phyloP scores from a whole-genome alignment of 1,140 invertebrate species.

The Atta cephalotes region DNA sequence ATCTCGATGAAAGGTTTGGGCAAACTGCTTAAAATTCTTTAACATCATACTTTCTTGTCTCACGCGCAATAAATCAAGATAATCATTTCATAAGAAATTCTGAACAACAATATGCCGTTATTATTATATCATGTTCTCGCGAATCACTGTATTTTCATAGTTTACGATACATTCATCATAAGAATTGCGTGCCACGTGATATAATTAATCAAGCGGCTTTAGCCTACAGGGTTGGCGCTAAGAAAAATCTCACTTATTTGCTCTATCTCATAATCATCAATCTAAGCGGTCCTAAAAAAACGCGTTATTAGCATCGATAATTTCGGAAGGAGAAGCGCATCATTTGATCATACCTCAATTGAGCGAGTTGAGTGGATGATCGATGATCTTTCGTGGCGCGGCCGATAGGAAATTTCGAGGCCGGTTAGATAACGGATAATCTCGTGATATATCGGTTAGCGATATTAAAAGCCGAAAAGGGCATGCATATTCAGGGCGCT shows the following conservation, averaged over 20 bases:
- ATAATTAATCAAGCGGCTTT: conserved; percentile 54
- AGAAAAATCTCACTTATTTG: conserved; percentile 41
- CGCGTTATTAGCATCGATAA: conserved; percentile 38
- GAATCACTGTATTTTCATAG: conserved; percentile 35
- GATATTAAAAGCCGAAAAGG: conserved; percentile 82
- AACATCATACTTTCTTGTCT: conserved; percentile 48
- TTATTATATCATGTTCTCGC: conserved; percentile 59
- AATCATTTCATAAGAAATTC: conserved; percentile 45
- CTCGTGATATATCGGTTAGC: conserved; percentile 81
- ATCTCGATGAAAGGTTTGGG: conserved; percentile 8
- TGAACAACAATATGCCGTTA: conserved; percentile 37
- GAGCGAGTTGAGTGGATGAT: conserved; percentile 72
- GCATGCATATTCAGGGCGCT: conserved; percentile 83
- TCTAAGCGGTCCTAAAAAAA: not conserved
- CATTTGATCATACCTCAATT: not conserved
- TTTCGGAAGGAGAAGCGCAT: conserved; percentile 2
- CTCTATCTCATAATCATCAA: conserved; percentile 10
- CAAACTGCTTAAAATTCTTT: conserved; percentile 50
- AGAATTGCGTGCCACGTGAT: conserved; percentile 46
- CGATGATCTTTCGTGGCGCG: conserved; percentile 77
- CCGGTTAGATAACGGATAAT: conserved; percentile 76
- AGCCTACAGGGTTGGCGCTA: not conserved
- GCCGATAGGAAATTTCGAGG: conserved; percentile 76
- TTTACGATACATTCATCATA: conserved; percentile 52
- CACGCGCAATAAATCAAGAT: conserved; percentile 55